phyloP scores from a whole-genome alignment of 2,888 invertebrate genomes.

The Anodontia alba region DNA sequence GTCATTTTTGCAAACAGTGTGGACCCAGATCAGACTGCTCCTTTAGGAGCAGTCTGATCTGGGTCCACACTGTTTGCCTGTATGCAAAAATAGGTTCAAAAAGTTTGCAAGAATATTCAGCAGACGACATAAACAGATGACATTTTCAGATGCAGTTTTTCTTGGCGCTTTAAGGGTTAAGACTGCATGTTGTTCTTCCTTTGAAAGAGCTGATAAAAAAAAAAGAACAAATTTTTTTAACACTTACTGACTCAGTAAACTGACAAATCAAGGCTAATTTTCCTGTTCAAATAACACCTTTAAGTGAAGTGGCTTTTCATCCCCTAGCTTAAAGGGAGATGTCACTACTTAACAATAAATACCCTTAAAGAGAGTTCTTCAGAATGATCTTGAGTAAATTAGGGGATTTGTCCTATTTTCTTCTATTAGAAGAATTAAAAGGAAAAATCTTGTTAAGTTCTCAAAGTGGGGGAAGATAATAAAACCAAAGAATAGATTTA shows the following conservation, averaged over 20 bases:
- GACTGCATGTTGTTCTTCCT: too few relatives aligned
- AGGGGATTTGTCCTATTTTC: too few relatives aligned
- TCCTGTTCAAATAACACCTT: slow-evolving; percentile 9
- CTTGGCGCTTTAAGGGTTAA: too few relatives aligned
- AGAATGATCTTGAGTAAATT: neutral
- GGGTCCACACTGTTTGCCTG: neutral
- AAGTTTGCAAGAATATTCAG: too few relatives aligned
- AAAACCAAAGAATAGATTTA: neutral
- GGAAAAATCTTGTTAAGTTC: slow-evolving; percentile 11
- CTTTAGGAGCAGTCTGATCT: neutral
- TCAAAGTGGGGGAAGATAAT: neutral
- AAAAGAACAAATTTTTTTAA: too few relatives aligned
- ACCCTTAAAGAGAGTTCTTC: neutral
- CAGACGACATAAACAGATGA: too few relatives aligned
- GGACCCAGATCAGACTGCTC: too few relatives aligned
- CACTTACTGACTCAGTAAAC: neutral
- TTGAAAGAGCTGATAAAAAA: too few relatives aligned
- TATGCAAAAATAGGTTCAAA: too few relatives aligned
- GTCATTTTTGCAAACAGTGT: too few relatives aligned
- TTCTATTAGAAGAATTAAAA: too few relatives aligned
- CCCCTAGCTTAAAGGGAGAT: neutral
- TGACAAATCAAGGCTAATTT: slow-evolving; percentile 7
- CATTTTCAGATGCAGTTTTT: too few relatives aligned
- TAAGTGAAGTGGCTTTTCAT: neutral
- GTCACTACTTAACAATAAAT: slow-evolving; percentile 12